phyloP scores from a whole-genome alignment of 2,797 vertebrate species.

The Diglossa cyanea region DNA sequence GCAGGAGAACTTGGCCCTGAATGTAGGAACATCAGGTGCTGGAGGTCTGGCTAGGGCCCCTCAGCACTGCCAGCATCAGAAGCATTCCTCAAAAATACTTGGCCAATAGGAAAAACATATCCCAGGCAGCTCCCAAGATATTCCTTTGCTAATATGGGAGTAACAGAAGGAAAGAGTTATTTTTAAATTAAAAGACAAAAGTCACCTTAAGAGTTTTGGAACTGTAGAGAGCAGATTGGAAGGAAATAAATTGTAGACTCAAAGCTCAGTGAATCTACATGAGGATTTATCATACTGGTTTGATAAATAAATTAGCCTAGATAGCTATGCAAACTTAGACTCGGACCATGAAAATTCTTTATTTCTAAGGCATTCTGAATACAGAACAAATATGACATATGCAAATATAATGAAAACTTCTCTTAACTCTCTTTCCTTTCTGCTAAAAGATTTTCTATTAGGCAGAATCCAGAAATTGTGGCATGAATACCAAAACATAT shows the following conservation, averaged over 20 bases:
- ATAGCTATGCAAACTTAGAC: neutral
- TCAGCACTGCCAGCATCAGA: neutral
- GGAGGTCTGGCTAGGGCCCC: neutral
- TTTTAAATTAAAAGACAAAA: neutral
- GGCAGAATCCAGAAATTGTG: neutral
- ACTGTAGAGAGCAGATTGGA: neutral
- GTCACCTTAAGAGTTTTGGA: neutral
- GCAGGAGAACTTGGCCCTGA: neutral
- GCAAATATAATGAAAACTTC: neutral
- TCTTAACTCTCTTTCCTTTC: neutral
- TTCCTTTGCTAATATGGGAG: neutral
- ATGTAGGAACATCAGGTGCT: neutral
- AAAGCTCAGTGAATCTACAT: neutral
- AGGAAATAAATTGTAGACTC: neutral
- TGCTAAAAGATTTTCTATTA: neutral
- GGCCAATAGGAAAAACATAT: neutral
- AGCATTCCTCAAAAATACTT: neutral
- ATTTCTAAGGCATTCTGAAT: neutral
- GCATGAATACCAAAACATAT: neutral
- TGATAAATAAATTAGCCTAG: neutral
- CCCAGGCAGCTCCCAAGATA: neutral
- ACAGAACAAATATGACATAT: neutral
- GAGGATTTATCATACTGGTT: neutral
- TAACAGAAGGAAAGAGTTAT: neutral
- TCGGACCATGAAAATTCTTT: neutral